These are phyloP conservation scores for Andrena bucephala DNA, from an alignment of 2,888 invertebrate species.

Conservation along the genomic window DNA sequence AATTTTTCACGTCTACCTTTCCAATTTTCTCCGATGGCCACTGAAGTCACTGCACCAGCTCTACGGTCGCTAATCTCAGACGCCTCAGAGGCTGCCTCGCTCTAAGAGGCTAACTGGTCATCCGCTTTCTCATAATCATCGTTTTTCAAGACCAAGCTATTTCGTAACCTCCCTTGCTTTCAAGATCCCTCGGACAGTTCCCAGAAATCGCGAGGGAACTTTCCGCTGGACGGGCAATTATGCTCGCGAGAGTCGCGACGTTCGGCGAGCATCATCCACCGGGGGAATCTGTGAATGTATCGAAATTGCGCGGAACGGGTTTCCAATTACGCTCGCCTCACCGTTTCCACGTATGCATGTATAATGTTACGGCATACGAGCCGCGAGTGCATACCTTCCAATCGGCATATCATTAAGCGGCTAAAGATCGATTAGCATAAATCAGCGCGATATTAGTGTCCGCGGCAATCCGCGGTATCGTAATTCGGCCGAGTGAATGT, in stretches of 20 bases:
- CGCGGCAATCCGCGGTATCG: constrained; percentile 49
- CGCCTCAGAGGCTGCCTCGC: background rate
- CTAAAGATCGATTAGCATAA: constrained; percentile 72
- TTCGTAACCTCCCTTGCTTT: background rate
- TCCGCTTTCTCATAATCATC: background rate
- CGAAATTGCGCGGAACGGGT: constrained; percentile 67
- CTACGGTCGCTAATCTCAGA: background rate
- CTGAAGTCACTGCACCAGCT: no score
- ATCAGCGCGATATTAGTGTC: constrained; percentile 66
- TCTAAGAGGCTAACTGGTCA: background rate
- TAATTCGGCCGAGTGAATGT: constrained; percentile 57
- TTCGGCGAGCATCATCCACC: constrained; percentile 24
- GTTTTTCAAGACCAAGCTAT: constrained; percentile 6
- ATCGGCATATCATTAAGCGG: constrained; percentile 65
- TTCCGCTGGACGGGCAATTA: constrained; percentile 24
- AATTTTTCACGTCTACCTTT: background rate
- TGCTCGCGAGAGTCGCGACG: constrained; percentile 1
- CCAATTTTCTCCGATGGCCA: background rate
- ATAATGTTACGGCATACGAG: constrained; percentile 36
- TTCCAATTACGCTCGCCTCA: constrained; percentile 65
- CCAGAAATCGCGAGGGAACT: background rate
- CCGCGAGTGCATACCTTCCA: constrained; percentile 51
- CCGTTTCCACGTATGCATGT: background rate
- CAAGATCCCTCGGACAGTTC: background rate
- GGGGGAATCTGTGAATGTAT: constrained; percentile 56